phyloP scores from a whole-genome alignment of 2,113 vertebrate species.

The Chaetodon auriga region DNA sequence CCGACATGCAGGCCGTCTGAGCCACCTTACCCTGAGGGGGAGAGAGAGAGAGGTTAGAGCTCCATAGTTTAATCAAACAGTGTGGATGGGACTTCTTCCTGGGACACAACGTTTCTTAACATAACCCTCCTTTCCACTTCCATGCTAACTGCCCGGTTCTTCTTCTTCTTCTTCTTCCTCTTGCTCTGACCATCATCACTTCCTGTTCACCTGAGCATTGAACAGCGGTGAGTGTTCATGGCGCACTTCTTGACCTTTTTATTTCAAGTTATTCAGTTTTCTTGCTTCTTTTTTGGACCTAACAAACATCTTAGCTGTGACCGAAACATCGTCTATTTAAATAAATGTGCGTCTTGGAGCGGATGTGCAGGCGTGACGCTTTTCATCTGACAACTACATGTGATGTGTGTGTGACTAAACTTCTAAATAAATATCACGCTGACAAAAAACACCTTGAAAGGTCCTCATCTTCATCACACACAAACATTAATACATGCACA shows the following conservation, averaged over 20 bases:
- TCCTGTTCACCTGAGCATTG: too few species aligned
- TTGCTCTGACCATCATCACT: not conserved
- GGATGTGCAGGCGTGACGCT: too few species aligned
- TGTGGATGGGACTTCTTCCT: not conserved
- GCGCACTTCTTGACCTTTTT: too few species aligned
- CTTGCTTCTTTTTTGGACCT: too few species aligned
- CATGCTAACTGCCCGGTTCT: too few species aligned
- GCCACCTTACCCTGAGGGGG: constrained; percentile 93
- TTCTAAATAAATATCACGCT: too few species aligned
- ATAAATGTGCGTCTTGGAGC: not conserved
- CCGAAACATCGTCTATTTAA: not conserved
- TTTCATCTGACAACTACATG: too few species aligned
- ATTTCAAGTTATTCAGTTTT: not conserved
- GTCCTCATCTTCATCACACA: not conserved
- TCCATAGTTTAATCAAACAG: not conserved
- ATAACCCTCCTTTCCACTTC: not conserved
- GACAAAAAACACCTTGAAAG: too few species aligned
- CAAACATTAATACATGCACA: not conserved
- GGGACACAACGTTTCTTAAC: not conserved
- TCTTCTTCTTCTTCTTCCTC: constrained; percentile 8
- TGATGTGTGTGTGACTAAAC: too few species aligned
- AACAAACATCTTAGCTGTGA: too few species aligned
- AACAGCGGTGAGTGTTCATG: too few species aligned
- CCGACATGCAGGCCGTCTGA: constrained; percentile 98
- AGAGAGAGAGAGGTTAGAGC: not conserved